These are phyloP conservation scores for Antheraea assamensis DNA, from an alignment of 2,888 invertebrate species.

Conservation along the genomic window DNA sequence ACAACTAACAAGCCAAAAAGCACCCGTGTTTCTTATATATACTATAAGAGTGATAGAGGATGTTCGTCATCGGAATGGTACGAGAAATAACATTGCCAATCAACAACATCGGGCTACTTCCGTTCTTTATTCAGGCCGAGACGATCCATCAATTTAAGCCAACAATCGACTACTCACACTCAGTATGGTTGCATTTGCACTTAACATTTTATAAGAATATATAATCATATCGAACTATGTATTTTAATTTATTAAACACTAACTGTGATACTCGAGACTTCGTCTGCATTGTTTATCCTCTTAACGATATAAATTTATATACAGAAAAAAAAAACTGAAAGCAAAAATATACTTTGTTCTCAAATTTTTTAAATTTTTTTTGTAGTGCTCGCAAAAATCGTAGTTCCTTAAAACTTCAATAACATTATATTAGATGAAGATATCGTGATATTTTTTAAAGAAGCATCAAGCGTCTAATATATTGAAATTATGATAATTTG, in stretches of 20 bases:
- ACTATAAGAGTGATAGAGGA: constrained; percentile 36
- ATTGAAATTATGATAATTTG: too few species aligned
- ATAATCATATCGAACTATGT: background rate
- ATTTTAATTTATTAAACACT: background rate
- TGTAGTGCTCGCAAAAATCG: too few species aligned
- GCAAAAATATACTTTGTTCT: too few species aligned
- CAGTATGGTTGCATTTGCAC: background rate
- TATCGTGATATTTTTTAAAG: too few species aligned
- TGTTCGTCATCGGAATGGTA: constrained; percentile 35
- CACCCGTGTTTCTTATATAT: constrained; percentile 1
- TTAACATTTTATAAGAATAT: background rate
- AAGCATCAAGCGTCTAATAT: too few species aligned
- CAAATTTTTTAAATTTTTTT: too few species aligned
- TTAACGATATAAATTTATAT: too few species aligned
- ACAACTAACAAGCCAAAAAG: constrained; percentile 23
- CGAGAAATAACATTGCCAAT: constrained; percentile 50
- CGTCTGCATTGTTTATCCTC: too few species aligned
- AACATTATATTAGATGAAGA: too few species aligned
- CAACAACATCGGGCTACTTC: constrained; percentile 47
- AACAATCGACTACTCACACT: constrained; percentile 20
- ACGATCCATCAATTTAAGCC: constrained; percentile 58
- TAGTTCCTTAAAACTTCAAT: too few species aligned
- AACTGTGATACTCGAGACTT: too few species aligned
- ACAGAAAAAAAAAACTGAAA: too few species aligned
- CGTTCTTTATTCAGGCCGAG: constrained; percentile 55